Percentiles rank a stretch among this genome's conserved stretches.
phyloP scores from a whole-genome alignment of 2,888 invertebrate species.

The Lagria hirta region DNA sequence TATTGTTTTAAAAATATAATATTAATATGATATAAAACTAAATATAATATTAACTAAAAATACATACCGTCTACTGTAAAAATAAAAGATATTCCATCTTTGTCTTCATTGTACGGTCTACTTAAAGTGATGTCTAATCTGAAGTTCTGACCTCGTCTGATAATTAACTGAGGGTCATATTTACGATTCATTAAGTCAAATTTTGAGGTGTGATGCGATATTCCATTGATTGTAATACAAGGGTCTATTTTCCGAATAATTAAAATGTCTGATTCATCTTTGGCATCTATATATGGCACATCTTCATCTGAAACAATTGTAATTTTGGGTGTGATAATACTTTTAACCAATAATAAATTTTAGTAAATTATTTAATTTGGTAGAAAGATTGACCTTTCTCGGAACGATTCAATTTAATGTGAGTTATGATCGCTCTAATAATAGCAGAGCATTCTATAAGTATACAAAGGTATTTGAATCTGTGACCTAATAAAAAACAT shows the following conservation, averaged over 20 bases:
- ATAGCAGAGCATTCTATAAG: no score
- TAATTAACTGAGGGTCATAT: slow-evolving; percentile 64
- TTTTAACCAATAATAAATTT: background rate
- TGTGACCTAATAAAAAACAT: no score
- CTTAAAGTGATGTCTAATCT: slow-evolving; percentile 71
- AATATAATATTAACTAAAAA: no score
- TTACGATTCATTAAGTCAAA: slow-evolving; percentile 71
- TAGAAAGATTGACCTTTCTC: no score
- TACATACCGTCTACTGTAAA: slow-evolving; percentile 75
- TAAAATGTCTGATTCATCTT: slow-evolving; percentile 57
- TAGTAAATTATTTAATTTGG: slow-evolving; percentile 3
- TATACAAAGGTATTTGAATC: no score
- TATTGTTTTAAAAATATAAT: no score
- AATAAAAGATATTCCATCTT: slow-evolving; percentile 81
- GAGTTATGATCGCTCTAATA: no score
- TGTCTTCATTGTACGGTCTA: slow-evolving; percentile 70
- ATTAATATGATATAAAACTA: no score
- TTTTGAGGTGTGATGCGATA: slow-evolving; percentile 74
- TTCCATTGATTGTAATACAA: slow-evolving; percentile 72
- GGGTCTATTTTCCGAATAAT: slow-evolving; percentile 74
- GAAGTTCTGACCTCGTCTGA: slow-evolving; percentile 83
- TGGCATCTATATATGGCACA: slow-evolving; percentile 32
- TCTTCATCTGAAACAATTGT: slow-evolving; percentile 31
- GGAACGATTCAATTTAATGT: no score
- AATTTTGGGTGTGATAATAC: no score